Base-by-base conservation (phyloP, 2,797 vertebrate species). In the Molossus molossus region DNA sequence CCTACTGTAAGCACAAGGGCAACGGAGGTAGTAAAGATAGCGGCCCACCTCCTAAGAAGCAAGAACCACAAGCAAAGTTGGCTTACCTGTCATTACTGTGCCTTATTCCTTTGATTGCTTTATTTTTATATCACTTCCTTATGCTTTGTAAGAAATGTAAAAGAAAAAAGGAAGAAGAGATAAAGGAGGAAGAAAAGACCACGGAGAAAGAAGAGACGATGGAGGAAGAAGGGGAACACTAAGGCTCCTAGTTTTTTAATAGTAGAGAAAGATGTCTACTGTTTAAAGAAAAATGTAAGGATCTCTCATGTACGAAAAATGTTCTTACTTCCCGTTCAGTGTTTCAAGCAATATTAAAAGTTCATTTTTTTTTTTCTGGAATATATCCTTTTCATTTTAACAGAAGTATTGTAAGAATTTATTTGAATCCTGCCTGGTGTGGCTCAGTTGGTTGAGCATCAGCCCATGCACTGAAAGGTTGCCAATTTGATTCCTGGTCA, bases 1-100 rank as follows among this genome's bases (percentile, higher is more conserved):
- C 97, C 12, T 13, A 77, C 69, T 97, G 97, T 72, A 29, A 33
- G 29, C 9, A 55, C 4, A 7, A 60, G 72, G 97, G 97, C 29
- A 58, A 57, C 29, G 97, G 97, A 76, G 97, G 97, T 9, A 97
- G 97, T 69, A 23, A 25, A 65, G 96, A 97, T 75, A 98, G 97
- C 3, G 97, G 97, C 6, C 98, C 98, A 11, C 62, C 97, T 94
- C 90, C 91, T 58, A 0, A 21, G 33, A 29, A 9, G 0, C n/a
- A 37, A 15, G 1, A 1, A 13, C 21, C 8, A 0, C 0, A 3
- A 3, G 29, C 0, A 6, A 37, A 29, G 6, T 3, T n/a, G 20
- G 15, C 6, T 65, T 65, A 5, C 8, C 48, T 77, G 8, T 48
- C 2, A 25, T 64, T 45, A n/a, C 70, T 70, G 64, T 73, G 62